Percentiles rank a stretch among this genome's conserved stretches.
Conservation (phyloP, 2,113 vertebrate genomes). For the Emydura subglobosa region DNA sequence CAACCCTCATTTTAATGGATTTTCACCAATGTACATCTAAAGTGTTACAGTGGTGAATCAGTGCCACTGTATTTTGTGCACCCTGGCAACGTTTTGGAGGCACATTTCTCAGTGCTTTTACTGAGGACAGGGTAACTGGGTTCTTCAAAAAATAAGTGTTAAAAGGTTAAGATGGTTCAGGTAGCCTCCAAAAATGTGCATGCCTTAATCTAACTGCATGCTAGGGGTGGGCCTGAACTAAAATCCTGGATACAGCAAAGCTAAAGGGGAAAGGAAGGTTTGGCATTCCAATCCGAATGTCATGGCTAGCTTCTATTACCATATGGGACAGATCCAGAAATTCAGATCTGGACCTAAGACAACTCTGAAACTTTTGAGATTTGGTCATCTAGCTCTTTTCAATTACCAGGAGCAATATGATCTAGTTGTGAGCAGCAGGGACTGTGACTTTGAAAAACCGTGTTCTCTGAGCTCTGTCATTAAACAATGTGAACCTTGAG, state of each 20-base stretch:
- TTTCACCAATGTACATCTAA: neutral
- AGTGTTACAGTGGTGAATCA: neutral
- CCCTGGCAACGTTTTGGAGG: neutral
- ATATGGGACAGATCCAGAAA: neutral
- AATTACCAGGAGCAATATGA: neutral
- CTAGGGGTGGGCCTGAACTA: neutral
- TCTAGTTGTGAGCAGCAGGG: neutral
- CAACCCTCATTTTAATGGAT: neutral
- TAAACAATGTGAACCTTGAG: neutral
- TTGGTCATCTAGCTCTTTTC: neutral
- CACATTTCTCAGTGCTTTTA: neutral
- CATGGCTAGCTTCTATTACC: neutral
- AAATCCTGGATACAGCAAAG: neutral
- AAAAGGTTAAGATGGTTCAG: neutral
- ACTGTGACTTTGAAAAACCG: neutral
- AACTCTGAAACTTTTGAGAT: neutral
- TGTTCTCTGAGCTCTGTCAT: neutral
- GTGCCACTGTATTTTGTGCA: neutral
- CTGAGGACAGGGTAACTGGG: neutral
- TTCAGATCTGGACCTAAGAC: neutral
- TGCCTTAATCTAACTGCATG: neutral
- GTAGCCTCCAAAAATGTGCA: too few species aligned
- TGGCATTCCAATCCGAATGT: neutral
- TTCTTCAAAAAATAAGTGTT: neutral
- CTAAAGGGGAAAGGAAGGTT: neutral